A percentile compares a stretch with the other conserved stretches of the same genome.
These are phyloP conservation scores for Progne subis DNA, from an alignment of 2,113 vertebrate species.

Conservation along the genomic window DNA sequence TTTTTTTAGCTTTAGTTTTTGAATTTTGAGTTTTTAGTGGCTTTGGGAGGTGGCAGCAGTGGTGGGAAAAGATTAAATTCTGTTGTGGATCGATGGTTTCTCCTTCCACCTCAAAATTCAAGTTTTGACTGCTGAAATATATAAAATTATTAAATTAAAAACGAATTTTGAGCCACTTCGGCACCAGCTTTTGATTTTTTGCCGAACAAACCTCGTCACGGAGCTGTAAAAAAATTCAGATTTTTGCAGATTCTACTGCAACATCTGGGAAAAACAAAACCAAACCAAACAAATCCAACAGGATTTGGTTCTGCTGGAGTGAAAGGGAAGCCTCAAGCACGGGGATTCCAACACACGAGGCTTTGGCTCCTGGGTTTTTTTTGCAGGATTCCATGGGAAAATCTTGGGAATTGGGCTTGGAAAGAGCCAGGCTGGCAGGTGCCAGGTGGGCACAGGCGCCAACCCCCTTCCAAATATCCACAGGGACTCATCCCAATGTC, in stretches of 20 bases:
- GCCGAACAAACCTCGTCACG: no score
- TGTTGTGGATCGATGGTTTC: neutral
- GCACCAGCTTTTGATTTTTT: neutral
- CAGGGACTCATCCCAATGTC: neutral
- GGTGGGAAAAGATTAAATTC: neutral
- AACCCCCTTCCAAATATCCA: neutral
- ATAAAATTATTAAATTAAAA: no score
- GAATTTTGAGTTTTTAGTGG: no score
- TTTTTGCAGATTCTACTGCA: no score
- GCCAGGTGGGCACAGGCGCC: neutral
- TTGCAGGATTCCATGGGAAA: neutral
- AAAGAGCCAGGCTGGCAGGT: neutral
- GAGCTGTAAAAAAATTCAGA: no score
- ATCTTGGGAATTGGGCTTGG: neutral
- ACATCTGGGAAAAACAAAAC: no score
- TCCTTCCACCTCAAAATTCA: neutral
- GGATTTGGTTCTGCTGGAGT: neutral
- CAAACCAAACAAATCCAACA: no score
- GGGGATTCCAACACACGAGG: accelerated
- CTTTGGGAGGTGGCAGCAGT: no score
- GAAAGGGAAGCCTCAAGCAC: neutral
- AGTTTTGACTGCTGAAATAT: neutral
- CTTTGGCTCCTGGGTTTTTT: neutral
- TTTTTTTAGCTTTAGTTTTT: no score
- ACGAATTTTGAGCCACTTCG: accelerated